Percentiles rank a stretch among this genome's conserved stretches.
These are phyloP conservation scores for Eupelmus urozonus DNA, from an alignment of 2,888 invertebrate genomes.

Conservation along the genomic window DNA sequence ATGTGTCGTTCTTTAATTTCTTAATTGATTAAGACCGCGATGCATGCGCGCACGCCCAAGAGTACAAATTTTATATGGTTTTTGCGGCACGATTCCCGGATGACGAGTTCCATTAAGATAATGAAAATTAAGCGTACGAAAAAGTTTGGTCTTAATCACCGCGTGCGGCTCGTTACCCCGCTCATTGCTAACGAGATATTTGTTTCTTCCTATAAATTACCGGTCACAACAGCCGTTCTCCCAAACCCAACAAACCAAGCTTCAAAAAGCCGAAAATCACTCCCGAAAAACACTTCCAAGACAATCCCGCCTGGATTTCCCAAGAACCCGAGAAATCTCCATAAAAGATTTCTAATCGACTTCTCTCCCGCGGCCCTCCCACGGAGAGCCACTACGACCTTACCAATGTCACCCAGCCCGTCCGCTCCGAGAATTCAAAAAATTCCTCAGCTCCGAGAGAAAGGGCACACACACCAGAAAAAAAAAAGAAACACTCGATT, in stretches of 20 bases:
- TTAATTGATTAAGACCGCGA: not conserved
- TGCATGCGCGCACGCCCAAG: not conserved
- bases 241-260: too few relatives aligned
- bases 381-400: constrained; percentile 50
- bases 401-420: constrained; percentile 44
- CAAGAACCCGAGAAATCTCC: constrained; percentile 13
- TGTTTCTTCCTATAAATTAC: too few relatives aligned
- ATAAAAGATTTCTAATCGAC: constrained; percentile 29
- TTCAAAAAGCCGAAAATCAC: too few relatives aligned
- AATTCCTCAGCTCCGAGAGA: constrained; percentile 13
- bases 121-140: constrained; percentile 11
- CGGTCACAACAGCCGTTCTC: too few relatives aligned
- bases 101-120: constrained; percentile 9
- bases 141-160: constrained; percentile 6
- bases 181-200: too few relatives aligned
- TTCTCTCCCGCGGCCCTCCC: constrained; percentile 21
- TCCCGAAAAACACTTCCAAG: too few relatives aligned
- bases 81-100: not conserved
- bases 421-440: constrained; percentile 37
- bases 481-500: constrained; percentile 28
- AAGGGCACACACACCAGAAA: not conserved
- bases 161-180: too few relatives aligned
- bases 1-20: not conserved
- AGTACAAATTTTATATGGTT: not conserved
- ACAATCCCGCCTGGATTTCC: not conserved